Evolutionary conservation across 1,140 invertebrate species (phyloP).

Genomic region (Condylostylus longicornis): DNA sequence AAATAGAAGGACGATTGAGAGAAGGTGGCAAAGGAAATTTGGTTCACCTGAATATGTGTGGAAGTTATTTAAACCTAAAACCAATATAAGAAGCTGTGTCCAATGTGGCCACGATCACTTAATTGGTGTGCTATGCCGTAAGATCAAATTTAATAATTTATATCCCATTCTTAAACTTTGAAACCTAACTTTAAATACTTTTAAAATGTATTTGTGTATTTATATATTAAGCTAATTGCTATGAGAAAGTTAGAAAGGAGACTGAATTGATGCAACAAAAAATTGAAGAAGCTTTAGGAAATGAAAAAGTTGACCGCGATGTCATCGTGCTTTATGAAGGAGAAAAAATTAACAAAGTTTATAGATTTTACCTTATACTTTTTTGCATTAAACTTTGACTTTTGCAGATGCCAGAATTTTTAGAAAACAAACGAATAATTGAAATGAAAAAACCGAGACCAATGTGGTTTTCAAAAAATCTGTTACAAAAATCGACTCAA

Average conservation of each 20-base stretch:
- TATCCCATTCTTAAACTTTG: background rate
- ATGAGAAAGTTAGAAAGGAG: constrained; percentile 61
- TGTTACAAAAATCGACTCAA: constrained; percentile 59
- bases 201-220: background rate
- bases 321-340: constrained; percentile 71
- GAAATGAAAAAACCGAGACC: constrained; percentile 60
- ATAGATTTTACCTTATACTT: constrained; percentile 1
- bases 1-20: constrained; percentile 56
- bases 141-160: constrained; percentile 14
- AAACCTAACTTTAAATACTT: background rate
- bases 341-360: constrained; percentile 45
- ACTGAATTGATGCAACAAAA: constrained; percentile 59
- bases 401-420: constrained; percentile 32
- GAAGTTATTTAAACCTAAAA: constrained; percentile 55
- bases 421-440: constrained; percentile 49
- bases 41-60: constrained; percentile 44
- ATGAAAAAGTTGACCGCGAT: constrained; percentile 63
- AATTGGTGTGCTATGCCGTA: constrained; percentile 60
- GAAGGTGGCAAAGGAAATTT: constrained; percentile 52
- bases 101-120: constrained; percentile 71
- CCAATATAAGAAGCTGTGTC: constrained; percentile 55
- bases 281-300: constrained; percentile 51
- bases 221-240: constrained; percentile 52
- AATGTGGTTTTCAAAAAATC: constrained; percentile 63
- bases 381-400: background rate